These are phyloP conservation scores for Bambusicola thoracicus DNA, from an alignment of 2,113 vertebrate genomes.

Conservation along the genomic window DNA sequence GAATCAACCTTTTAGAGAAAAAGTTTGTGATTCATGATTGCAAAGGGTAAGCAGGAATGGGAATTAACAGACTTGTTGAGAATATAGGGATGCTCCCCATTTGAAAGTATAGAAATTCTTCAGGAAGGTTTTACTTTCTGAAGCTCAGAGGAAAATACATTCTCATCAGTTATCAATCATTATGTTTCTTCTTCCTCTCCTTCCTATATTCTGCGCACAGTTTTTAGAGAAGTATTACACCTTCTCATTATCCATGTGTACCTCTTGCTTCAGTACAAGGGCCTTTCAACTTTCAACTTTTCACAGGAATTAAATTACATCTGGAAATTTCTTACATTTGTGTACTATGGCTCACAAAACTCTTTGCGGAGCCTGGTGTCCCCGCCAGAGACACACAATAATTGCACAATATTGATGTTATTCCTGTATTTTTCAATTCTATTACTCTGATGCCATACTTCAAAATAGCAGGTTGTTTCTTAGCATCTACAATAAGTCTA, in stretches of 20 bases:
- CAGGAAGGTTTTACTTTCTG: neutral
- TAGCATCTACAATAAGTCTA: neutral
- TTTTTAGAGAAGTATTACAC: neutral
- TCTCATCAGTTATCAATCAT: neutral
- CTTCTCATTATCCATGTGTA: neutral
- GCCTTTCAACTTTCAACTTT: neutral
- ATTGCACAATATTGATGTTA: constrained; percentile 18
- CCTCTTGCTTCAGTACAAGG: fast-evolving
- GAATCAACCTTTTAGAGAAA: neutral
- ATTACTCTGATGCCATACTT: constrained; percentile 32
- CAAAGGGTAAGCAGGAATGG: neutral
- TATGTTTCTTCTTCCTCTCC: neutral
- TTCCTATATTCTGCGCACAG: neutral
- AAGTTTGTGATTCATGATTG: neutral
- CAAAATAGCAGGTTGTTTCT: constrained; percentile 33
- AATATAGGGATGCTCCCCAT: neutral
- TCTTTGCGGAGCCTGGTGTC: neutral
- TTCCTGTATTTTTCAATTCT: constrained; percentile 45
- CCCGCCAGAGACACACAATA: neutral
- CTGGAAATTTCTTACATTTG: neutral
- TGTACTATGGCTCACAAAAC: neutral
- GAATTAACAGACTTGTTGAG: neutral
- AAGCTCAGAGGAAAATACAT: neutral
- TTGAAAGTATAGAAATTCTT: neutral
- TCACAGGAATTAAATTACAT: neutral